Base-by-base conservation (phyloP, 2,113 vertebrate genomes). In the Pseudorectes ferrugineus region DNA sequence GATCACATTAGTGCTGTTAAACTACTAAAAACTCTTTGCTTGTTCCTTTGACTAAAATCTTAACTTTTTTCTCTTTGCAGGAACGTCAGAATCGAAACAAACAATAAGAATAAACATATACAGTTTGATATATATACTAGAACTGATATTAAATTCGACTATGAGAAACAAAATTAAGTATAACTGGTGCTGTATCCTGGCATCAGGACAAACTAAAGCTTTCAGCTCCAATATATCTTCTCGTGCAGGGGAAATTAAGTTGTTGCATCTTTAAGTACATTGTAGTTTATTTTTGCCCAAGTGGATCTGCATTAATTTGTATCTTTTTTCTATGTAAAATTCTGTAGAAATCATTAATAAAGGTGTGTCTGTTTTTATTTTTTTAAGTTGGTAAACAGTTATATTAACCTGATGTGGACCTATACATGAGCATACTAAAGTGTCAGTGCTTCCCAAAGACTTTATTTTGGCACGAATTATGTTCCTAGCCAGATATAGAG, bases 51-150 rank as follows among this genome's bases (percentile, higher is more conserved):
- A 45, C 58, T 87, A 70, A 95, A 92, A 77, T 55, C 25, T 89
- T 89, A 95, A 95, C 79, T 94, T 86, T 73, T 80, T 83, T 96
- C 91, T 93, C 94, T 88, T 96, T 85, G 67, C 98, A 99, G 99
- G 99, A 99, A 97, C 98, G 98, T 95, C 99, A 99, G 98, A 99
- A 98, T 97, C 98, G 98, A 97, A 99, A 97, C 98, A 99, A 99
- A 98, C 98, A 98, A 96, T 99, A 97, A 98, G 98, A 98, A 97
- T 97, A 96, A 97, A 97, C 97, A 94, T 96, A 97, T 92, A 92
- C 97, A 98, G 95, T 97, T 98, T 96, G 97, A 97, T 98, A 97
- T 97, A 98, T 98, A 98, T 97, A 96, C 98, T 98, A 97, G 97
- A 92, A 97, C 97, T 97, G 98, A 98, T 98, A 97, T 92, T 82